Conservation (phyloP, 2,797 vertebrate genomes). For the Carapus acus region DNA sequence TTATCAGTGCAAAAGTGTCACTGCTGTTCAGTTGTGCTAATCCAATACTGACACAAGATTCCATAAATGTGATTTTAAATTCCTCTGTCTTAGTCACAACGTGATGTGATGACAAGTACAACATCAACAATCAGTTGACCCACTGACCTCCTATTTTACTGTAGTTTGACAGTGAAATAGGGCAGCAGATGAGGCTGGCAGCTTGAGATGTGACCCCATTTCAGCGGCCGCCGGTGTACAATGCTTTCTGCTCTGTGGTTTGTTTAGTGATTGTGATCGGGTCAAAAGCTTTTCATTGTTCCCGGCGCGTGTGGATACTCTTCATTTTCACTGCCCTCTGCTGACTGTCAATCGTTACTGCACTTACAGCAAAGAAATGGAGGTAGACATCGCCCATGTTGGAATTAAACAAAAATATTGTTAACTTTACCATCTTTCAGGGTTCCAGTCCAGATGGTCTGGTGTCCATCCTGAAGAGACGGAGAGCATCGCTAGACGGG, state of each 20-base stretch:
- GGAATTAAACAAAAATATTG: too few relatives aligned
- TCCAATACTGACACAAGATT: too few relatives aligned
- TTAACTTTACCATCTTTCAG: constrained; percentile 69
- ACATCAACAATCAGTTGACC: constrained; percentile 4
- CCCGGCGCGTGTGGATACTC: background rate
- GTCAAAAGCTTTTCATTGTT: constrained; percentile 15
- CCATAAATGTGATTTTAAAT: too few relatives aligned
- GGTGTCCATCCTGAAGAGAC: constrained; percentile 94
- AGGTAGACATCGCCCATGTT: background rate
- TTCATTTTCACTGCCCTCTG: constrained; percentile 27
- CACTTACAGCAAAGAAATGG: too few relatives aligned
- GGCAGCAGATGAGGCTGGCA: constrained; percentile 25
- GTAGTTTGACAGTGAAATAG: constrained; percentile 23
- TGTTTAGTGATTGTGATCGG: constrained; percentile 31
- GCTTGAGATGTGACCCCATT: constrained; percentile 15
- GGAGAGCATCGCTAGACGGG: constrained; percentile 70
- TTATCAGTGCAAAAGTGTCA: too few relatives aligned
- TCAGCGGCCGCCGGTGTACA: constrained; percentile 12
- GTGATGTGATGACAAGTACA: background rate
- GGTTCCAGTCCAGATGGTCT: constrained; percentile 79
- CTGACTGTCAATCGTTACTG: constrained; percentile 21
- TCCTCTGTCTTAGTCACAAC: background rate
- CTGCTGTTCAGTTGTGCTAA: too few relatives aligned
- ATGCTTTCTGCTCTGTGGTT: constrained; percentile 17
- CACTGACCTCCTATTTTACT: constrained; percentile 15